phyloP scores from a whole-genome alignment of 2,888 invertebrate species.

The Drosophila dives region DNA sequence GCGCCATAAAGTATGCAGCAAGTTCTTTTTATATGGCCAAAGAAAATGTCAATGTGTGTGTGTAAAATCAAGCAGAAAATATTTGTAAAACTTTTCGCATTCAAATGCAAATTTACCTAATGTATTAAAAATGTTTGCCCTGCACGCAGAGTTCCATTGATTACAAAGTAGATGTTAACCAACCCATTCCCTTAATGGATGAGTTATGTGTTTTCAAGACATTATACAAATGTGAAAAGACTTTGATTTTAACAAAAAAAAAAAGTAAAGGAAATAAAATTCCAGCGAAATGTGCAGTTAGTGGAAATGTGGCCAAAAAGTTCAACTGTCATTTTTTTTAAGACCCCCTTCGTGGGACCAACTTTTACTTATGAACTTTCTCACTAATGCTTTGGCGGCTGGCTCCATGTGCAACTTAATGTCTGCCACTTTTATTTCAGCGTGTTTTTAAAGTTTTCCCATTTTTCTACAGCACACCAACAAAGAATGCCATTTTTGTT shows the following conservation, averaged over 20 bases:
- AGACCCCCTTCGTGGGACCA: slow-evolving; percentile 30
- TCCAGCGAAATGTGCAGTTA: slow-evolving; percentile 45
- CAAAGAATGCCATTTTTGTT: slow-evolving; percentile 57
- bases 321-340: slow-evolving; percentile 73
- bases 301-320: slow-evolving; percentile 55
- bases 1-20: slow-evolving; percentile 43
- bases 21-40: slow-evolving; percentile 20
- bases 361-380: slow-evolving; percentile 75
- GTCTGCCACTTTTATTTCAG: slow-evolving; percentile 66
- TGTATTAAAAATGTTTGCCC: slow-evolving; percentile 71
- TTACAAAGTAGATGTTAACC: slow-evolving; percentile 14
- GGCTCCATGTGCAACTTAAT: slow-evolving; percentile 64
- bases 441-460: slow-evolving; percentile 74
- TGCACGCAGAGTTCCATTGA: slow-evolving; percentile 34
- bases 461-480: slow-evolving; percentile 61
- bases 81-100: slow-evolving; percentile 69
- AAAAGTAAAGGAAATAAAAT: not conserved
- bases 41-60: slow-evolving; percentile 2
- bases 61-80: slow-evolving; percentile 58
- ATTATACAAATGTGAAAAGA: slow-evolving; percentile 66
- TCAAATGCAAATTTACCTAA: slow-evolving; percentile 70
- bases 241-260: slow-evolving; percentile 57
- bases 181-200: slow-evolving; percentile 12
- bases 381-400: slow-evolving; percentile 52
- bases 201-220: slow-evolving; percentile 53